Base-by-base conservation (phyloP, 2,113 vertebrate genomes). In the Syrmaticus mikado region DNA sequence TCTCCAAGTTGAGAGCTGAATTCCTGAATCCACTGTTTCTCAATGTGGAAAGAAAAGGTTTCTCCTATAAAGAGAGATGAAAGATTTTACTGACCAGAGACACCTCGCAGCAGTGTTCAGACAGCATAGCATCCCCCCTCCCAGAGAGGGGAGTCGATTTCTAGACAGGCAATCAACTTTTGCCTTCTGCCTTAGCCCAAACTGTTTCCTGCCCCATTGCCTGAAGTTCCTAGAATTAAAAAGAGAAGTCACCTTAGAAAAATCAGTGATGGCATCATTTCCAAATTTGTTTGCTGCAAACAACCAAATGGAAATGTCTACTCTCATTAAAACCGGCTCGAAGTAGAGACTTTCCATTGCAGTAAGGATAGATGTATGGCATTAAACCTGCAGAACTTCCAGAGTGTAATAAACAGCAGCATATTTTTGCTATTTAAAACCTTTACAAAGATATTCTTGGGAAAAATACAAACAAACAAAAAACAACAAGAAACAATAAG, bases 1-100 rank as follows among this genome's bases (percentile, higher is more conserved):
- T 88, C 41, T 62, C 8, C 76, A 32, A 41, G 36, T 1, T 52
- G 88, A 92, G 5, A 94, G 55, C 53, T 72, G 90, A 62, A 67
- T 61, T 88, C 82, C 88, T 55, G 19, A 94, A 87, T 74, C 55
- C 87, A 60, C 98, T 99, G 48, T 99, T 99, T 76, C 81, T 94
- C 81, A 77, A 70, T 2, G 99, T 99, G 93, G 96, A 98, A 80
- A 99, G 96, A 96, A 98, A 99, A 15, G 98, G 99, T 38, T 97
- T 97, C 24, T 98, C 98, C 99, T 99, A 93, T 8, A 94, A 92
- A 72, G 86, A 52, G 43, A 89, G 45, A 90, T 62, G 10, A 82
- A 75, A 81, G 27, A 13, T n/a, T 94, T 96, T 84, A 86, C 19
- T 77, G 43, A 68, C 45, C 75, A 72, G 41, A 89, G 27, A 83